Evolutionary conservation across 2,888 invertebrate genomes (phyloP).

Genomic region (Brachynemurus nebulosus): DNA sequence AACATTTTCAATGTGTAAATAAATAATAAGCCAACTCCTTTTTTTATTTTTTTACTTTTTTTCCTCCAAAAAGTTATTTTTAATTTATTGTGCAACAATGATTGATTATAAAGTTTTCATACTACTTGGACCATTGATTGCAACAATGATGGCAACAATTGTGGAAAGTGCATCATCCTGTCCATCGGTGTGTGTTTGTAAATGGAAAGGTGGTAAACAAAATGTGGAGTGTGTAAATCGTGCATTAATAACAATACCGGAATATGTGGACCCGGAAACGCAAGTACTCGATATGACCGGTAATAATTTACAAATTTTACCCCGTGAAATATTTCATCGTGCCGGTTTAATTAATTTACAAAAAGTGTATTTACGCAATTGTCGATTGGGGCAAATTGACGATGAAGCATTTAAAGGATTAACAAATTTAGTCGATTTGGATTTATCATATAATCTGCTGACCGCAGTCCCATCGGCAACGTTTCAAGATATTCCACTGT

Average conservation of each 20-base stretch:
- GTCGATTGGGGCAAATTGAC: constrained; percentile 76
- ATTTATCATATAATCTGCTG: constrained; percentile 72
- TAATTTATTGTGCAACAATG: too few relatives aligned
- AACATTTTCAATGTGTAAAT: constrained; percentile 2
- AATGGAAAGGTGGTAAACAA: constrained; percentile 90
- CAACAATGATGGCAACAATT: constrained; percentile 18
- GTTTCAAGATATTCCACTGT: constrained; percentile 63
- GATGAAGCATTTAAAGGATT: constrained; percentile 71
- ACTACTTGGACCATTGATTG: constrained; percentile 6
- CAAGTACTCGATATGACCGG: constrained; percentile 84
- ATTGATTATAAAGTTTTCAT: neutral
- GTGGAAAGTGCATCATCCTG: constrained; percentile 33
- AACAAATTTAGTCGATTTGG: constrained; percentile 80
- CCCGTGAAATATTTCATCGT: constrained; percentile 67
- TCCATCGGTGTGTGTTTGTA: constrained; percentile 71
- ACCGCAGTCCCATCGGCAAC: constrained; percentile 67
- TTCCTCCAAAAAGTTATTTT: too few relatives aligned
- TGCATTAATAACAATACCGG: constrained; percentile 70
- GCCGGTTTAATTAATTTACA: constrained; percentile 76
- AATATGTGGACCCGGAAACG: constrained; percentile 73
- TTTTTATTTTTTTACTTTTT: too few relatives aligned
- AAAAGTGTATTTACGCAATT: constrained; percentile 68
- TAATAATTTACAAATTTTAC: constrained; percentile 72
- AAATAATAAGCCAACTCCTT: too few relatives aligned
- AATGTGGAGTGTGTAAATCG: constrained; percentile 82